Conservation (phyloP, 2,113 vertebrate genomes). For the Mustelus asterias region DNA sequence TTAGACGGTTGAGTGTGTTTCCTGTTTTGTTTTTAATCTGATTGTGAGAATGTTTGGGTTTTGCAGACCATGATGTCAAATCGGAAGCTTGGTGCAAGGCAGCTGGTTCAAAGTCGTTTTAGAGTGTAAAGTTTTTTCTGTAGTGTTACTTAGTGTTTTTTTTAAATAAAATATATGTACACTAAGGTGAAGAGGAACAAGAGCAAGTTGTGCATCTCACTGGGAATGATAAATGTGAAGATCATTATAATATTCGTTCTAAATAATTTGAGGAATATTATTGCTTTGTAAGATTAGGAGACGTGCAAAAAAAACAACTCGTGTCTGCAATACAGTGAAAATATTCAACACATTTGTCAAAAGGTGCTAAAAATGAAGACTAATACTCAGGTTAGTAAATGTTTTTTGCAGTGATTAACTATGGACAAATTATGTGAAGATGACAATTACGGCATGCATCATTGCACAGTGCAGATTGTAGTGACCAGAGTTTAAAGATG, state of each 20-base stretch:
- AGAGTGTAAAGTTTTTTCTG: background rate
- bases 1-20: background rate
- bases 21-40: conserved; percentile 32
- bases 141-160: background rate
- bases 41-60: conserved; percentile 27
- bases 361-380: background rate
- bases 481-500: background rate
- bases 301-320: background rate
- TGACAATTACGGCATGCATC: too few species aligned
- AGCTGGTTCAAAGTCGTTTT: background rate
- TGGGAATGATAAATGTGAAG: background rate
- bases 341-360: background rate
- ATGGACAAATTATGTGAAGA: background rate
- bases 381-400: background rate
- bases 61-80: background rate
- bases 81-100: background rate
- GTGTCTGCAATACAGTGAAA: background rate
- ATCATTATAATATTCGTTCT: background rate
- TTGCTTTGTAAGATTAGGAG: background rate
- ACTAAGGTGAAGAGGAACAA: background rate
- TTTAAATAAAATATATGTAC: background rate
- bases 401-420: background rate
- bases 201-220: too few species aligned
- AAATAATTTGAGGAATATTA: background rate
- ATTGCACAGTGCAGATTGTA: background rate